A percentile compares a stretch with the other conserved stretches of the same genome.
phyloP scores from a whole-genome alignment of 2,797 vertebrate species.

The Clarias platycephalus region DNA sequence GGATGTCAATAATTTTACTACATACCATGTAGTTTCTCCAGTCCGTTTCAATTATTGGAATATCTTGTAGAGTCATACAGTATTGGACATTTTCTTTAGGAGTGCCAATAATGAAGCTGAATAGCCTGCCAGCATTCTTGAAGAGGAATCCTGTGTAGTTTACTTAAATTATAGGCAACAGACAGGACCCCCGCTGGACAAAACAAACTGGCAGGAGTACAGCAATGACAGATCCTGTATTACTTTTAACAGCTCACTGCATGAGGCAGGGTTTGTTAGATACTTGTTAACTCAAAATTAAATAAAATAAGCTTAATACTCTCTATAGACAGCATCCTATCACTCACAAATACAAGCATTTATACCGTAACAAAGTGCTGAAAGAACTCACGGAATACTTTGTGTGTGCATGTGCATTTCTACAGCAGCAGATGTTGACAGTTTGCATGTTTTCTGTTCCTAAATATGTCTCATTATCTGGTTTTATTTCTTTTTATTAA shows the following conservation, averaged over 20 bases:
- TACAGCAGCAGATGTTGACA: constrained; percentile 36
- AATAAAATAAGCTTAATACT: constrained; percentile 12
- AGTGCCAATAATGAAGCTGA: not conserved
- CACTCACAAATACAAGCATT: constrained; percentile 5
- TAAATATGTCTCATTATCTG: constrained; percentile 42
- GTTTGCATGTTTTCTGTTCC: constrained; percentile 51
- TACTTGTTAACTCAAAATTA: not conserved
- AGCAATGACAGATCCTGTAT: not conserved
- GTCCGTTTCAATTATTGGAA: not conserved
- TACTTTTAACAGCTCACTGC: not conserved
- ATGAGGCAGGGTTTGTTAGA: not conserved
- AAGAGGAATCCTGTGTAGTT: not conserved
- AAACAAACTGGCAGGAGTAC: not conserved
- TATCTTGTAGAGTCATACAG: not conserved
- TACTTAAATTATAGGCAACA: not conserved
- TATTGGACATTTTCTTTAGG: not conserved
- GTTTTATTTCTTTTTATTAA: constrained; percentile 51
- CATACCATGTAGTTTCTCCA: not conserved
- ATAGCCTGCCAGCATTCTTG: not conserved
- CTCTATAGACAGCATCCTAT: constrained; percentile 16
- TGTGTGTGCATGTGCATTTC: constrained; percentile 14
- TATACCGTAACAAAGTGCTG: constrained; percentile 8
- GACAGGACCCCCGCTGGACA: not conserved
- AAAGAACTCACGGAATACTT: constrained; percentile 16
- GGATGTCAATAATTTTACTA: not conserved